Conservation (phyloP, 2,888 invertebrate genomes). For the Malthinus flaveolus region DNA sequence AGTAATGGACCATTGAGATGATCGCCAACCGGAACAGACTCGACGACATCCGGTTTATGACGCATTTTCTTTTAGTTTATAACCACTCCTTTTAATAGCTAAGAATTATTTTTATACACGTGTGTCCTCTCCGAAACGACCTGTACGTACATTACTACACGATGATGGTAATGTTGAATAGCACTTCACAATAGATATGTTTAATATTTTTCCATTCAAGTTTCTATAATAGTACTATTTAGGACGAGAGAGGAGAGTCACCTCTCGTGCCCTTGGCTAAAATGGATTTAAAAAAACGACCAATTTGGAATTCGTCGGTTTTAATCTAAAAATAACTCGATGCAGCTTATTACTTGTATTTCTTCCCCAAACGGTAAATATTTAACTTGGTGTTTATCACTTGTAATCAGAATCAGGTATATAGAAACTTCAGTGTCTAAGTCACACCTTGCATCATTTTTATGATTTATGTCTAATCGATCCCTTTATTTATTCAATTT, state of each 20-base stretch:
- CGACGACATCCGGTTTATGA: constrained; percentile 49
- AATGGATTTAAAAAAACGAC: too few species aligned
- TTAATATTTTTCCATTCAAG: neutral
- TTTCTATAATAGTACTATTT: too few species aligned
- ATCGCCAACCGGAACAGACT: constrained; percentile 50
- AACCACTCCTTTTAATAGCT: constrained; percentile 23
- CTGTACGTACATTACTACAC: constrained; percentile 3
- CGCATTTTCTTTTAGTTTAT: constrained; percentile 22
- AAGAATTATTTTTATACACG: constrained; percentile 27
- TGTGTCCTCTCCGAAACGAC: constrained; percentile 17
- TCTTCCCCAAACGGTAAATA: neutral
- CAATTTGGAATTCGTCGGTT: too few species aligned
- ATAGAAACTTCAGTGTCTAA: constrained; percentile 15
- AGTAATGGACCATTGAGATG: constrained; percentile 47
- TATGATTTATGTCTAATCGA: constrained; percentile 14
- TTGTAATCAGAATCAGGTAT: constrained; percentile 24
- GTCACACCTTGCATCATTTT: constrained; percentile 26
- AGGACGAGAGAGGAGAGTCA: too few species aligned
- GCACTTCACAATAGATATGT: neutral
- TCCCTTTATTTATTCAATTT: constrained; percentile 22
- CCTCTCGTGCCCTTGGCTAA: too few species aligned
- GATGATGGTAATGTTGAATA: neutral
- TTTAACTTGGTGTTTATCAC: constrained; percentile 15
- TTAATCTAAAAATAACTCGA: neutral
- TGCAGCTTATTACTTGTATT: neutral